Evolutionary conservation across 1,140 invertebrate genomes (phyloP).

Genomic region (Brachionus plicatilis): DNA sequence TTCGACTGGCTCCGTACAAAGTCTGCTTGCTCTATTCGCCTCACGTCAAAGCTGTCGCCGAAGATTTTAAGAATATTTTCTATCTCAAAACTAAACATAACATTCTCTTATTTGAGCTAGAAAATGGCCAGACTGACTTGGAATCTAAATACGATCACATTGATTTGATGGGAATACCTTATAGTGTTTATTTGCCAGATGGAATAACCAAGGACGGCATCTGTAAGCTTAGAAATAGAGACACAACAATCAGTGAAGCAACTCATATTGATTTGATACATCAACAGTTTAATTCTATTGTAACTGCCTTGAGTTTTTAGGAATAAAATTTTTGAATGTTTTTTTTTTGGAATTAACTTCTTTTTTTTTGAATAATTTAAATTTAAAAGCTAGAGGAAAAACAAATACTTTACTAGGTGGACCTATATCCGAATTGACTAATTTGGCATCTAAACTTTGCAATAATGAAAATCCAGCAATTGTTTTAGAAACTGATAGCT

Average conservation of each 20-base stretch:
- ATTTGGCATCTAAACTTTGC: slow-evolving; percentile 30
- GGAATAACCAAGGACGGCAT: not conserved
- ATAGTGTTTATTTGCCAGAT: slow-evolving; percentile 27
- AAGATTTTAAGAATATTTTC: slow-evolving; percentile 13
- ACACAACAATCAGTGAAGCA: slow-evolving; percentile 1
- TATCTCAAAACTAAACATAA: slow-evolving; percentile 2
- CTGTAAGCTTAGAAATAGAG: slow-evolving; percentile 19
- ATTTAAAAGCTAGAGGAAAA: slow-evolving; percentile 12
- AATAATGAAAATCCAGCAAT: slow-evolving; percentile 14
- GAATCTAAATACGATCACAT: not conserved
- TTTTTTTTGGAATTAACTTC: not conserved
- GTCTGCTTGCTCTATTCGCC: not conserved
- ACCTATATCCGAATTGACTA: slow-evolving; percentile 13
- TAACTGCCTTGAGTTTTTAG: not conserved
- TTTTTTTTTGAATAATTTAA: not conserved
- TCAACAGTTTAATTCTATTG: slow-evolving; percentile 15
- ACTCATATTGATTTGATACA: slow-evolving; percentile 7
- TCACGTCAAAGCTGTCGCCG: not conserved
- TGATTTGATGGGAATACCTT: slow-evolving; percentile 21
- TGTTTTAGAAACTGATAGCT: slow-evolving; percentile 38
- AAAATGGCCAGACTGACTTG: not conserved
- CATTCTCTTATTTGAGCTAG: not conserved
- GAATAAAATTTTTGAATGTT: slow-evolving; percentile 14
- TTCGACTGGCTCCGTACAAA: slow-evolving; percentile 34
- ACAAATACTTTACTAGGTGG: slow-evolving; percentile 12